These are phyloP conservation scores for Coregonus clupeaformis DNA, from an alignment of 2,113 vertebrate genomes.

Conservation along the genomic window DNA sequence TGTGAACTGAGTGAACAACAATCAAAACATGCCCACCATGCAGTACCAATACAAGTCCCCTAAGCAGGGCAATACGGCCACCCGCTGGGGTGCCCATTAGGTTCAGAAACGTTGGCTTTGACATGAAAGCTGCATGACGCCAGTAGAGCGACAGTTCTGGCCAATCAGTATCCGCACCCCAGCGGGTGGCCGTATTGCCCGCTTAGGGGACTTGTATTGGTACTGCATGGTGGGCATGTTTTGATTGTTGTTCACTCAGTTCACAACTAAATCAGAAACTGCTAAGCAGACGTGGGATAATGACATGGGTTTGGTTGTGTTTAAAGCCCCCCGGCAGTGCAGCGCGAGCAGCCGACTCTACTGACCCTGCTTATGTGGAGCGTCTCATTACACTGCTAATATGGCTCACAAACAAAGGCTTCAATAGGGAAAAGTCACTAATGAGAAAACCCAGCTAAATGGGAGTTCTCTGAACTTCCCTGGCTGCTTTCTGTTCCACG, in stretches of 20 bases:
- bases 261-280: neutral
- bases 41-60: constrained; percentile 2
- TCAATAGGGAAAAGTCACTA: constrained; percentile 3
- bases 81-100: constrained; percentile 22
- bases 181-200: constrained; percentile 2
- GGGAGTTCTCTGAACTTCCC: neutral
- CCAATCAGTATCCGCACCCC: constrained; percentile 21
- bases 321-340: too few species aligned
- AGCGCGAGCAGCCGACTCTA: neutral
- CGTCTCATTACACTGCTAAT: neutral
- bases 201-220: neutral
- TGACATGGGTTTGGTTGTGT: neutral
- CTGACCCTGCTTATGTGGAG: neutral
- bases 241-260: neutral
- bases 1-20: neutral
- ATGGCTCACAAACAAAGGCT: neutral
- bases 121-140: constrained; percentile 45
- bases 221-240: neutral
- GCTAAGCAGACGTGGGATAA: constrained; percentile 6
- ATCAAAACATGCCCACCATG: neutral
- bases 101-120: constrained; percentile 29
- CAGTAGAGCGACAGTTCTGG: neutral
- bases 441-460: constrained; percentile 1
- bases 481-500: neutral
- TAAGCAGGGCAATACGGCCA: neutral